These are phyloP conservation scores for Chelon labrosus DNA, from an alignment of 2,797 vertebrate species.

Conservation along the genomic window DNA sequence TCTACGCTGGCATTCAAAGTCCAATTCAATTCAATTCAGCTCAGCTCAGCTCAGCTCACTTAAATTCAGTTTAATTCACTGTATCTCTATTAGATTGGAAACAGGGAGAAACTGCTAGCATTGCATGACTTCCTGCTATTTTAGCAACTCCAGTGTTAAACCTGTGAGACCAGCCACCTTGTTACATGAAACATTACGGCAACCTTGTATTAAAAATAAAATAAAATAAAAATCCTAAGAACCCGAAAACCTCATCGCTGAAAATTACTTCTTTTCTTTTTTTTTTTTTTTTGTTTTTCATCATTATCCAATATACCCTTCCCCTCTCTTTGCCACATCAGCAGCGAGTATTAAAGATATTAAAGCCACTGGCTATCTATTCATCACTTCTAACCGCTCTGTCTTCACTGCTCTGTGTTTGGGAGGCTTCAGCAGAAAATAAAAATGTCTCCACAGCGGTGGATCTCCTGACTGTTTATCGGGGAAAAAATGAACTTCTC, in stretches of 20 bases:
- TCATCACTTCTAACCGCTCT: conserved; percentile 70
- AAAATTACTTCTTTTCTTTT: conserved; percentile 11
- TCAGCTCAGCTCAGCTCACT: no score
- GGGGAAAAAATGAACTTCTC: conserved; percentile 8
- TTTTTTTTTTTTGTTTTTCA: conserved; percentile 27
- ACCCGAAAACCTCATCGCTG: conserved; percentile 15
- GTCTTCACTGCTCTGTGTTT: conserved; percentile 55
- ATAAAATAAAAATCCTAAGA: background rate
- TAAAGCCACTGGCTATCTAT: conserved; percentile 67
- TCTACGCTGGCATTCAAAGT: no score
- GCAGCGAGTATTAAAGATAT: conserved; percentile 54
- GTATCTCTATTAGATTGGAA: no score
- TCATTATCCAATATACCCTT: conserved; percentile 36
- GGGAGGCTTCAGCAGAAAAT: conserved; percentile 56
- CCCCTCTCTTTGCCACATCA: conserved; percentile 18
- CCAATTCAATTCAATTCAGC: no score
- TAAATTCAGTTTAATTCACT: no score
- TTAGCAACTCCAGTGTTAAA: background rate
- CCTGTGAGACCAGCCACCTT: background rate
- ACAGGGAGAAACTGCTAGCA: no score
- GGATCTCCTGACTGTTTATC: conserved; percentile 47
- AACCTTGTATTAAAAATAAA: conserved; percentile 11
- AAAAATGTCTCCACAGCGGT: conserved; percentile 52
- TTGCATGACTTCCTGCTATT: no score
- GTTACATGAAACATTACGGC: conserved; percentile 15